Percentiles rank a stretch among this genome's conserved stretches.
phyloP scores from a whole-genome alignment of 2,797 vertebrate species.

The Alfaro cultratus region DNA sequence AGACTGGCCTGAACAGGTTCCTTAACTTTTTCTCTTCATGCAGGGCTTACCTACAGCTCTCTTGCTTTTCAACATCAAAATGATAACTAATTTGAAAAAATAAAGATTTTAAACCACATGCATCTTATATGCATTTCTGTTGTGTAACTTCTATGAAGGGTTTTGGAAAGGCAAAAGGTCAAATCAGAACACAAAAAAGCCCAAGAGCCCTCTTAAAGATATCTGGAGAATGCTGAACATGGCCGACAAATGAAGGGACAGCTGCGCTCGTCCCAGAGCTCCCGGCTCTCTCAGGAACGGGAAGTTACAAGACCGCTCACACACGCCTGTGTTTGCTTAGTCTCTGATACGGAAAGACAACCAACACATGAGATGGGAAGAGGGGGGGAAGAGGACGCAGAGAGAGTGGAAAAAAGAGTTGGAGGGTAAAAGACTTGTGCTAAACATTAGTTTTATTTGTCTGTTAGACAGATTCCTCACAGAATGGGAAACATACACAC shows the following conservation, averaged over 20 bases:
- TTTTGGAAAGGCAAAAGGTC: conserved; percentile 41
- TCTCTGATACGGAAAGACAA: conserved; percentile 80
- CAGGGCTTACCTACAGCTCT: not conserved
- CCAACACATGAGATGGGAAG: conserved; percentile 54
- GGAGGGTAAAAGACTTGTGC: conserved; percentile 34
- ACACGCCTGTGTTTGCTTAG: conserved; percentile 80
- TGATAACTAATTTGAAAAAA: not conserved
- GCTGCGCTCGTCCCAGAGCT: conserved; percentile 64
- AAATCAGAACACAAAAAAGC: conserved; percentile 67
- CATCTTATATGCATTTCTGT: not conserved
- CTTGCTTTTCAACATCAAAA: not conserved
- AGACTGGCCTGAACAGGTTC: conserved; percentile 51
- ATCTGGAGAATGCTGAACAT: conserved; percentile 74
- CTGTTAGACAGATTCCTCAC: conserved; percentile 21
- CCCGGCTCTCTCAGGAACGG: conserved; percentile 61
- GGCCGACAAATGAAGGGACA: conserved; percentile 73
- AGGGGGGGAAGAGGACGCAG: conserved; percentile 7
- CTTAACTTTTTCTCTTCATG: conserved; percentile 25
- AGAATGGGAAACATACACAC: conserved; percentile 21
- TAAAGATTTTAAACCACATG: no score
- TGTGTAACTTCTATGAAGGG: conserved; percentile 7
- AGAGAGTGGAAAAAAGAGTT: conserved; percentile 10
- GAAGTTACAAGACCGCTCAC: conserved; percentile 70
- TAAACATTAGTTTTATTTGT: conserved; percentile 40
- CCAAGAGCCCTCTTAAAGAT: conserved; percentile 61